Evolutionary conservation across 2,113 vertebrate species (phyloP).

Genomic region (Trichechus manatus): DNA sequence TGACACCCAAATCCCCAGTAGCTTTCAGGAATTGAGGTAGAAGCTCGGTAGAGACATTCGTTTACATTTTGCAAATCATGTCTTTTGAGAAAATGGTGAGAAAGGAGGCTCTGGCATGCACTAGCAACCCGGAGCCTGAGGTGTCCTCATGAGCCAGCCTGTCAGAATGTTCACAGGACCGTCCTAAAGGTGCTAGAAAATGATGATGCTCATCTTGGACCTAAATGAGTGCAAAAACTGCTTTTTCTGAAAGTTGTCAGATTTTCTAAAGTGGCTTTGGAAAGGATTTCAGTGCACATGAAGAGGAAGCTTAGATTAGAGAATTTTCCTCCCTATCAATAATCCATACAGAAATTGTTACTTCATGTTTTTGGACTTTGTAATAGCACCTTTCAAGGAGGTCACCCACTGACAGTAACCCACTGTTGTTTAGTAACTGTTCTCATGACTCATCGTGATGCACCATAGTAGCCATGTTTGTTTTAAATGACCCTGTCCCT

Average conservation of each 20-base stretch:
- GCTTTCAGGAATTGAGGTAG: constrained; percentile 77
- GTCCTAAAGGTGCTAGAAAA: not conserved
- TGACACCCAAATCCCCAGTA: constrained; percentile 73
- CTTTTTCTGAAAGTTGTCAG: not conserved
- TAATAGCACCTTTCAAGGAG: not conserved
- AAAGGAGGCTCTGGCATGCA: not conserved
- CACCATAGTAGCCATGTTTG: not conserved
- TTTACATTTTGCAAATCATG: constrained; percentile 73
- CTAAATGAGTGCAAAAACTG: not conserved
- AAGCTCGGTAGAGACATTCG: constrained; percentile 65
- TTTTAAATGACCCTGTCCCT: not conserved
- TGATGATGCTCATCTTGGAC: not conserved
- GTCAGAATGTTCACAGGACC: not conserved
- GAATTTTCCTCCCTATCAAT: constrained; percentile 2
- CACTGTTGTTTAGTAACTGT: not conserved
- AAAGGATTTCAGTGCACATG: not conserved
- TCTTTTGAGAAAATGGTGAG: constrained; percentile 14
- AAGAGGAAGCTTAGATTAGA: not conserved
- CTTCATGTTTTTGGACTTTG: not conserved
- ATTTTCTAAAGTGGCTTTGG: not conserved
- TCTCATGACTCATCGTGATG: not conserved
- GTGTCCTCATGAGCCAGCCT: not conserved
- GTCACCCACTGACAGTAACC: not conserved
- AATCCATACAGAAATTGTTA: not conserved
- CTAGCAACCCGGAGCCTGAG: not conserved